A percentile compares a stretch with the other conserved stretches of the same genome.
Evolutionary conservation across 2,113 vertebrate species (phyloP).

Genomic region (Caranx melampygus): DNA sequence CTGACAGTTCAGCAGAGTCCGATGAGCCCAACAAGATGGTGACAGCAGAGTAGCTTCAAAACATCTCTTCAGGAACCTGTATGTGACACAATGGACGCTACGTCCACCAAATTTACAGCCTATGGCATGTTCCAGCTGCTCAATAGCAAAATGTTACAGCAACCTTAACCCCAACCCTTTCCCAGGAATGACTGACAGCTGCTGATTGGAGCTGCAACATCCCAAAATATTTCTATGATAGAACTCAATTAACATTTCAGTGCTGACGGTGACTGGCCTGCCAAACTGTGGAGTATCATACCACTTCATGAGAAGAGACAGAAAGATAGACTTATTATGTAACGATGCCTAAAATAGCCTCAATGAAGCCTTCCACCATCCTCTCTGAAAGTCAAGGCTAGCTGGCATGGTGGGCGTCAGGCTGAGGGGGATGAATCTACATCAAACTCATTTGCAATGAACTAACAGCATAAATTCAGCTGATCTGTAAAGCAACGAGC

Average conservation of each 20-base stretch:
- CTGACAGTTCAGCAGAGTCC: too few species aligned
- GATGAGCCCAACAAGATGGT: too few species aligned
- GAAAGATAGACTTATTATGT: slow-evolving; percentile 55
- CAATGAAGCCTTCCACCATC: slow-evolving; percentile 37
- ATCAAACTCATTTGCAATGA: slow-evolving; percentile 57
- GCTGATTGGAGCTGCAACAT: slow-evolving; percentile 11
- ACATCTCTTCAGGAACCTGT: too few species aligned
- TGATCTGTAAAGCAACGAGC: slow-evolving; percentile 42
- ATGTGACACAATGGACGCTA: too few species aligned
- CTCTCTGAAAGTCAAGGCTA: slow-evolving; percentile 42
- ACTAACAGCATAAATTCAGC: slow-evolving; percentile 46
- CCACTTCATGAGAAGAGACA: slow-evolving; percentile 51
- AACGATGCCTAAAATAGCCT: slow-evolving; percentile 59
- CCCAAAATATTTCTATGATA: slow-evolving; percentile 16
- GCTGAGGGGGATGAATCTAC: slow-evolving; percentile 51
- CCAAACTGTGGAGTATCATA: slow-evolving; percentile 41
- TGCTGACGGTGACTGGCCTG: slow-evolving; percentile 33
- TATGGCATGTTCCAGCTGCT: too few species aligned
- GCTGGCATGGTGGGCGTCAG: slow-evolving; percentile 27
- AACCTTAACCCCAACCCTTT: neutral
- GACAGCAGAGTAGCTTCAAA: too few species aligned
- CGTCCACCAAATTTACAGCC: too few species aligned
- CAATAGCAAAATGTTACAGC: neutral
- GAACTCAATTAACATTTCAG: slow-evolving; percentile 34
- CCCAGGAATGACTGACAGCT: neutral